These are phyloP conservation scores for Lepus americanus DNA, from an alignment of 2,113 vertebrate species.

Conservation along the genomic window DNA sequence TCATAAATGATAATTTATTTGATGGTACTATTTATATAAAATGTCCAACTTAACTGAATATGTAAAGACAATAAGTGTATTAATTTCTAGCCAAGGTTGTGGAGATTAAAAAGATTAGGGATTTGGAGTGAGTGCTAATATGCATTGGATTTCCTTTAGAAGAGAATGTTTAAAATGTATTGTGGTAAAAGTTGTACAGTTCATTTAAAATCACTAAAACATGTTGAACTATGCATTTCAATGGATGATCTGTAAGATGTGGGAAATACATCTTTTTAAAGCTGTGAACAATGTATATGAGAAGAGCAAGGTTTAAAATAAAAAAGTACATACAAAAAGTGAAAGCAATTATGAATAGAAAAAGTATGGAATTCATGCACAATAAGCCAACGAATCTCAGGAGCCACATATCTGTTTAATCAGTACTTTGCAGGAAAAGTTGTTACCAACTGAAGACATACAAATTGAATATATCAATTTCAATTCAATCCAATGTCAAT, in stretches of 20 bases:
- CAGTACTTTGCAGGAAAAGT: not conserved
- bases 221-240: not conserved
- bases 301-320: not conserved
- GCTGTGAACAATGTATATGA: not conserved
- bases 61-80: too few relatives aligned
- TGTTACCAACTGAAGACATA: not conserved
- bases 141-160: not conserved
- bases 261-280: not conserved
- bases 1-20: not conserved
- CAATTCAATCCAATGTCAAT: too few relatives aligned
- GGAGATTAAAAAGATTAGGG: not conserved
- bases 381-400: not conserved
- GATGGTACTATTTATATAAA: not conserved
- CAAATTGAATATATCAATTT: too few relatives aligned
- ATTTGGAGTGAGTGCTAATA: not conserved
- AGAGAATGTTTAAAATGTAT: not conserved
- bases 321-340: not conserved
- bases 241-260: not conserved
- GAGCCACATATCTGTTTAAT: not conserved
- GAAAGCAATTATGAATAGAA: not conserved
- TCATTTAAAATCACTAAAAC: not conserved
- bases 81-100: not conserved
- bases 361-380: not conserved
- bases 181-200: not conserved
- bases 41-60: not conserved